A percentile compares a stretch with the other conserved stretches of the same genome.
Conservation (phyloP, 2,888 invertebrate genomes). For the Malacosoma neustria region DNA sequence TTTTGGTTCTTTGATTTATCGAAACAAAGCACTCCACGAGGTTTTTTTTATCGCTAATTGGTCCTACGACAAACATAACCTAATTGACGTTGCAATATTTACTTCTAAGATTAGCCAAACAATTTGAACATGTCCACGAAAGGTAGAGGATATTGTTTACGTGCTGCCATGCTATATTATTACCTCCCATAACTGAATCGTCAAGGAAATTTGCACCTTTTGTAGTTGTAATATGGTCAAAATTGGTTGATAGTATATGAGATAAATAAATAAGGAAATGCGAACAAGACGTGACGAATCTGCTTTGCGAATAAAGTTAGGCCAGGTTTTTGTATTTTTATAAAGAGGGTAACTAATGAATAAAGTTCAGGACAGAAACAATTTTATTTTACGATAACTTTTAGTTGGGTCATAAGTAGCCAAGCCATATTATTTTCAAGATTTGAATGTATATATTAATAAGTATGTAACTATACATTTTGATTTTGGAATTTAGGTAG, state of each 20-base stretch:
- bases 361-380: too few relatives aligned
- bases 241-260: neutral
- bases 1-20: too few relatives aligned
- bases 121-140: conserved; percentile 1
- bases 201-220: neutral
- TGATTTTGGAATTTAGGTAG: too few relatives aligned
- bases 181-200: neutral
- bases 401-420: neutral
- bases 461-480: too few relatives aligned
- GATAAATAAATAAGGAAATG: neutral
- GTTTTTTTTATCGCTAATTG: too few relatives aligned
- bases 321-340: neutral
- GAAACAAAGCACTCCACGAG: too few relatives aligned
- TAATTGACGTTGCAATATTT: neutral
- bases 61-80: too few relatives aligned
- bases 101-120: conserved; percentile 2
- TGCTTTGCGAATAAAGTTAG: neutral
- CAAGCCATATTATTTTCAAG: conserved; percentile 2
- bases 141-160: conserved; percentile 18
- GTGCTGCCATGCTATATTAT: conserved; percentile 14
- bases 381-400: too few relatives aligned
- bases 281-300: neutral
- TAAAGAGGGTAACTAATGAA: too few relatives aligned
- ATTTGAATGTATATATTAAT: too few relatives aligned
- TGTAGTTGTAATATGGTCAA: neutral